Percentiles rank a stretch among this genome's conserved stretches.
phyloP scores from a whole-genome alignment of 2,797 vertebrate genomes.

The Aselliscus stoliczkanus region DNA sequence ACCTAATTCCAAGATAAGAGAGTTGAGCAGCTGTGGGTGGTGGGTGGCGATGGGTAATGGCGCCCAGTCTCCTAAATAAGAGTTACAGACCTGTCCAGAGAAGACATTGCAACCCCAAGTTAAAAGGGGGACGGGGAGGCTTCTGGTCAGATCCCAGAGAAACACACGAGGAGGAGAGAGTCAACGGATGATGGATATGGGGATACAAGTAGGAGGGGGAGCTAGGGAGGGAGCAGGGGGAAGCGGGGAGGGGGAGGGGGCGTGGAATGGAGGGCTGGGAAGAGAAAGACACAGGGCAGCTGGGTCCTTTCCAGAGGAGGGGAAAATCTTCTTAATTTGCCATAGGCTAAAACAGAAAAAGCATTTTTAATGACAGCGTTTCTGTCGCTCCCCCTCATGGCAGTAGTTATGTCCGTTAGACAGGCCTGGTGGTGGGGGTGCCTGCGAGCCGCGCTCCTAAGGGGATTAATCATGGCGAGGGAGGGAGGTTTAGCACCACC shows the following conservation, averaged over 20 bases:
- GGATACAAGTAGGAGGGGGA: not conserved
- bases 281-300: not conserved
- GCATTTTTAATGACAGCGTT: conserved; percentile 48
- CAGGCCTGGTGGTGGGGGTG: not conserved
- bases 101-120: not conserved
- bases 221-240: not conserved
- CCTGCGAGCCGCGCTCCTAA: not conserved
- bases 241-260: not conserved
- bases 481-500: not conserved
- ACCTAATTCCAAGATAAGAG: not conserved
- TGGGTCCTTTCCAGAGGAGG: not conserved
- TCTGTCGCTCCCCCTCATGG: conserved; percentile 34
- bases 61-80: not conserved
- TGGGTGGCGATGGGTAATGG: not conserved
- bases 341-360: conserved; percentile 29
- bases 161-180: not conserved
- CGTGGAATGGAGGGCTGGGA: too few species aligned
- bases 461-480: not conserved
- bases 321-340: conserved; percentile 22
- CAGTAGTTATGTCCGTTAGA: conserved; percentile 51
- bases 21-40: not conserved
- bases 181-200: not conserved
- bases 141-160: not conserved
- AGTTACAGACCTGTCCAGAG: not conserved
- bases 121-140: not conserved